A percentile compares a stretch with the other conserved stretches of the same genome.
Evolutionary conservation across 2,888 invertebrate species (phyloP).

Genomic region (Creontiades dilutus): DNA sequence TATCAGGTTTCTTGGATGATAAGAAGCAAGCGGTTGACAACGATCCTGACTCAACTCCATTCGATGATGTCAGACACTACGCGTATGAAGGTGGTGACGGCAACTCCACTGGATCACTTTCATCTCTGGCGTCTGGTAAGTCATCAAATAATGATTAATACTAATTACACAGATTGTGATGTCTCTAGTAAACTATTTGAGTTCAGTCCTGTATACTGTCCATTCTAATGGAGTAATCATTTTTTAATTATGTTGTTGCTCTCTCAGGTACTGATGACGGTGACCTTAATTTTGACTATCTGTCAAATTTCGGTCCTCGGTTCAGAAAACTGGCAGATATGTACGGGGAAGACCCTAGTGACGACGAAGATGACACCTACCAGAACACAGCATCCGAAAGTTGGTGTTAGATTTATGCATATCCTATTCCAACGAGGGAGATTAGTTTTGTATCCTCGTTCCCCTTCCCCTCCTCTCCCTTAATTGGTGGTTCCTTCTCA

Average conservation of each 20-base stretch:
- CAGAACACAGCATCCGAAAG: slow-evolving; percentile 85
- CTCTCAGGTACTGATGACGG: slow-evolving; percentile 89
- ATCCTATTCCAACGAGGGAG: not conserved
- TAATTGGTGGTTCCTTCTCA: not conserved
- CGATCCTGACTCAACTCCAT: slow-evolving; percentile 94
- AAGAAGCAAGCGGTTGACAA: slow-evolving; percentile 94
- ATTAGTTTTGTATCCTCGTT: not conserved
- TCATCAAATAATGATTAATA: not conserved
- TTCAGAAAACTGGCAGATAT: slow-evolving; percentile 96
- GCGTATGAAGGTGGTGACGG: slow-evolving; percentile 99
- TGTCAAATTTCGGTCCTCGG: slow-evolving; percentile 96
- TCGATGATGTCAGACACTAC: slow-evolving; percentile 98
- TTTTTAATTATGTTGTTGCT: not conserved
- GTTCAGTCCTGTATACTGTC: too few relatives aligned
- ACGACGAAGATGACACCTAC: slow-evolving; percentile 88
- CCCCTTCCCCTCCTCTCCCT: not conserved
- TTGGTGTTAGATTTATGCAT: slow-evolving; percentile 84
- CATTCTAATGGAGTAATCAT: too few relatives aligned
- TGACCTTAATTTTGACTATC: slow-evolving; percentile 95
- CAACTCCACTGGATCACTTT: slow-evolving; percentile 94
- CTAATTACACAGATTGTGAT: too few relatives aligned
- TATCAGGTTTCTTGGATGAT: slow-evolving; percentile 93
- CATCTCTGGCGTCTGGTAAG: slow-evolving; percentile 91
- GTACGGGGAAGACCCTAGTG: slow-evolving; percentile 94
- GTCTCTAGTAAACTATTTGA: too few relatives aligned